These are phyloP conservation scores for Salminus brasiliensis DNA, from an alignment of 2,113 vertebrate genomes.

Conservation along the genomic window DNA sequence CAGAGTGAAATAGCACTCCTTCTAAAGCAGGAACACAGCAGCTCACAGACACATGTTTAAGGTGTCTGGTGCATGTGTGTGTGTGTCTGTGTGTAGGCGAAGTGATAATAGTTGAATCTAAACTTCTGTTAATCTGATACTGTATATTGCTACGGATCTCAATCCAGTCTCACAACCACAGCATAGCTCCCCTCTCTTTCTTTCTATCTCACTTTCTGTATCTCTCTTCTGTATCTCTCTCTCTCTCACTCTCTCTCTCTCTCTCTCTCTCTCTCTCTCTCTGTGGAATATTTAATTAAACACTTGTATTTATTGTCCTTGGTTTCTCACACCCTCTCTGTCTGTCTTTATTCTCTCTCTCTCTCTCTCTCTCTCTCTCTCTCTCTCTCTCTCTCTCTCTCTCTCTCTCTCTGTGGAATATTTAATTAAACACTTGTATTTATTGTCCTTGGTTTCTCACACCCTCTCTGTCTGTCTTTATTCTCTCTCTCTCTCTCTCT, in stretches of 20 bases:
- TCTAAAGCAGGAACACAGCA: background rate
- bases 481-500: background rate
- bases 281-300: background rate
- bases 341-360: background rate
- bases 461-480: too few species aligned
- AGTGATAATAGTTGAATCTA: background rate
- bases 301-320: background rate
- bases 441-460: background rate
- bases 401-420: background rate
- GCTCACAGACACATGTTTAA: background rate
- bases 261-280: background rate
- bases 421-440: background rate
- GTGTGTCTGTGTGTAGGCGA: background rate
- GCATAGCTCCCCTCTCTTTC: background rate
- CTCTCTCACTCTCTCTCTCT: background rate
- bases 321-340: background rate
- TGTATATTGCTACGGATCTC: background rate
- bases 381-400: background rate
- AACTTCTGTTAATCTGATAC: slow-evolving; percentile 39
- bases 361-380: background rate
- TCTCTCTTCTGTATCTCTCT: background rate
- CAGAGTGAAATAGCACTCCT: background rate
- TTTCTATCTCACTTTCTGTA: background rate
- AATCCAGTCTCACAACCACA: background rate
- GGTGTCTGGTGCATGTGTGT: background rate